Evolutionary conservation across 2,113 vertebrate species (phyloP).

Genomic region (Micromys minutus): DNA sequence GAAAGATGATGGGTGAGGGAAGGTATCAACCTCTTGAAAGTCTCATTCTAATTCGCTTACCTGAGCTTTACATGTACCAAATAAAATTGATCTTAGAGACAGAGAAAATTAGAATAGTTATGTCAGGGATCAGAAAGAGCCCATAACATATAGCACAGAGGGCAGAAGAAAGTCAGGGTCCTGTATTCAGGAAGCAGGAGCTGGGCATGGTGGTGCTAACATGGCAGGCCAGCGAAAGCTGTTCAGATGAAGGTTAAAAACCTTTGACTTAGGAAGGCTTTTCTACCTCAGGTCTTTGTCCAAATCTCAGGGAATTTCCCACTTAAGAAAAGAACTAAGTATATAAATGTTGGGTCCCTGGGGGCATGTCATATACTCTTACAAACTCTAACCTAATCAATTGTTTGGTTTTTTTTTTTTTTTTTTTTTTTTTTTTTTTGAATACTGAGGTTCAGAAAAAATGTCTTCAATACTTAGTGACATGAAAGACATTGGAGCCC

Average conservation of each 20-base stretch:
- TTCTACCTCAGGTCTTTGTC: neutral
- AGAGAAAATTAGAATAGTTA: neutral
- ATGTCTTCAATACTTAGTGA: neutral
- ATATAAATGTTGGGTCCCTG: neutral
- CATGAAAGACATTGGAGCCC: neutral
- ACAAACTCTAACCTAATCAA: neutral
- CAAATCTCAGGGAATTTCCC: neutral
- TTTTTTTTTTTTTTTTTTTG: too few species aligned
- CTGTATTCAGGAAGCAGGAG: neutral
- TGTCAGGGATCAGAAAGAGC: neutral
- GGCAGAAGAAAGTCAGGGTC: neutral
- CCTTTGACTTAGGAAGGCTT: neutral
- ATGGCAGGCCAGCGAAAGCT: neutral
- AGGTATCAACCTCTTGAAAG: neutral
- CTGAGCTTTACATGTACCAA: neutral
- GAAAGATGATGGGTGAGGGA: neutral
- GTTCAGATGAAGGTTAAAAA: neutral
- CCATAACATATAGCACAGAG: neutral
- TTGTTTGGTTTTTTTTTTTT: too few species aligned
- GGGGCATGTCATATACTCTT: neutral
- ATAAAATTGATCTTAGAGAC: neutral
- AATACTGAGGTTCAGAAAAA: neutral
- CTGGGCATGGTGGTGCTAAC: neutral
- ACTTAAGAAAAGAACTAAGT: neutral
- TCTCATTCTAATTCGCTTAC: slow-evolving; percentile 27